A percentile compares a stretch with the other conserved stretches of the same genome.
These are phyloP conservation scores for Scomberomorus guttatus DNA, from an alignment of 2,797 vertebrate species.

Conservation along the genomic window DNA sequence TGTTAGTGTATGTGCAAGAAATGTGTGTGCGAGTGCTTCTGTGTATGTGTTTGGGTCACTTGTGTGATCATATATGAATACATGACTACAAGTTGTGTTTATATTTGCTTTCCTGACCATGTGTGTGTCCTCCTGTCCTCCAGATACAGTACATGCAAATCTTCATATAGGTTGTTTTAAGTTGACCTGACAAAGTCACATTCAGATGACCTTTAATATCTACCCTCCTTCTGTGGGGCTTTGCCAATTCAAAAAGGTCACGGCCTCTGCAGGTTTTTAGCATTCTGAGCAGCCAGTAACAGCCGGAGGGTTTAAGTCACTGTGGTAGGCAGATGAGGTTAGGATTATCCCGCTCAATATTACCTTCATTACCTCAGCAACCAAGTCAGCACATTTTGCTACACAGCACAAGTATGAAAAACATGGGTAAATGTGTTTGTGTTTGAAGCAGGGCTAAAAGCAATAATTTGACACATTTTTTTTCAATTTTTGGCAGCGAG, in stretches of 20 bases:
- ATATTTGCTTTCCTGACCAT: too few species aligned
- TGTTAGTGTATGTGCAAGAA: neutral
- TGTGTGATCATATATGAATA: too few species aligned
- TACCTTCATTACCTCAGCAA: slow-evolving; percentile 31
- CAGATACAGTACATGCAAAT: slow-evolving; percentile 19
- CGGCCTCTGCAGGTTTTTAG: slow-evolving; percentile 41
- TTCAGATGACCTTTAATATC: slow-evolving; percentile 51
- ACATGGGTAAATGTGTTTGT: neutral
- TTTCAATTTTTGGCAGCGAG: too few species aligned
- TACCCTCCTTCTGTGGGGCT: slow-evolving; percentile 7
- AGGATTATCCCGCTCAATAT: slow-evolving; percentile 47
- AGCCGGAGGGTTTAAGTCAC: slow-evolving; percentile 47
- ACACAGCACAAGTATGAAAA: neutral
- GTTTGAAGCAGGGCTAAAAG: too few species aligned
- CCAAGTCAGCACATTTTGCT: slow-evolving; percentile 25
- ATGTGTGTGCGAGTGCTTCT: neutral
- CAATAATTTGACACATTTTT: too few species aligned
- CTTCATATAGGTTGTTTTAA: slow-evolving; percentile 13
- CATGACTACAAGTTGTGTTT: too few species aligned
- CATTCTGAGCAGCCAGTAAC: slow-evolving; percentile 13
- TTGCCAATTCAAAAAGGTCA: slow-evolving; percentile 34
- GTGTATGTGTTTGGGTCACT: neutral
- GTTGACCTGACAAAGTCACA: slow-evolving; percentile 38
- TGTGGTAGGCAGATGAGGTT: slow-evolving; percentile 41
- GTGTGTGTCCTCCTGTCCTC: neutral